phyloP scores from a whole-genome alignment of 2,888 invertebrate genomes.

The Troides helena region DNA sequence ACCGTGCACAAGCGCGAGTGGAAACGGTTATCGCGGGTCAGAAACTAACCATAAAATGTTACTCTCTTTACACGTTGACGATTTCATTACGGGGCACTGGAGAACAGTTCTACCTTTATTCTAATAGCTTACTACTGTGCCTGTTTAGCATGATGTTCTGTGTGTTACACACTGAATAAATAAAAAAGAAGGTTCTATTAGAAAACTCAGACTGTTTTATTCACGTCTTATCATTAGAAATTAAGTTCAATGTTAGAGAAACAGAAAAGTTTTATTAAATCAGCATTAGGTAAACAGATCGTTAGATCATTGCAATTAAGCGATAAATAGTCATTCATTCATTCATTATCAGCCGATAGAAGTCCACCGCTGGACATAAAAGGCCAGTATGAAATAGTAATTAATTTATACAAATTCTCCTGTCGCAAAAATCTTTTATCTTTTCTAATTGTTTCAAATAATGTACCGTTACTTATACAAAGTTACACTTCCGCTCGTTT shows the following conservation, averaged over 20 bases:
- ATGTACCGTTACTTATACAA: background rate
- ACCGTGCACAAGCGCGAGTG: constrained; percentile 37
- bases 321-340: too few relatives aligned
- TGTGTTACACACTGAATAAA: background rate
- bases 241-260: too few relatives aligned
- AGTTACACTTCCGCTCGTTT: background rate
- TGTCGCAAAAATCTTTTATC: too few relatives aligned
- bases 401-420: too few relatives aligned
- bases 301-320: too few relatives aligned
- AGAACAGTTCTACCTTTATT: background rate
- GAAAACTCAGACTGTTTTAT: background rate
- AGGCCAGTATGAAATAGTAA: too few relatives aligned
- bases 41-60: constrained; percentile 18
- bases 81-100: constrained; percentile 3
- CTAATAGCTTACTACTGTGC: background rate
- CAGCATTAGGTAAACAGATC: too few relatives aligned
- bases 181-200: too few relatives aligned
- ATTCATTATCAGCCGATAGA: too few relatives aligned
- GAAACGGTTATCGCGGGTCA: constrained; percentile 20
- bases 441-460: background rate
- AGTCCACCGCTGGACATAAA: too few relatives aligned
- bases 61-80: constrained; percentile 13
- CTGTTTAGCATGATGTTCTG: background rate
- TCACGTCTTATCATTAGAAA: too few relatives aligned
- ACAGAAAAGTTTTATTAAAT: too few relatives aligned